Evolutionary conservation across 2,888 invertebrate species (phyloP), one percentile per base, ranked within the genome.

Genomic region (Caradrina clavipalpis): DNA sequence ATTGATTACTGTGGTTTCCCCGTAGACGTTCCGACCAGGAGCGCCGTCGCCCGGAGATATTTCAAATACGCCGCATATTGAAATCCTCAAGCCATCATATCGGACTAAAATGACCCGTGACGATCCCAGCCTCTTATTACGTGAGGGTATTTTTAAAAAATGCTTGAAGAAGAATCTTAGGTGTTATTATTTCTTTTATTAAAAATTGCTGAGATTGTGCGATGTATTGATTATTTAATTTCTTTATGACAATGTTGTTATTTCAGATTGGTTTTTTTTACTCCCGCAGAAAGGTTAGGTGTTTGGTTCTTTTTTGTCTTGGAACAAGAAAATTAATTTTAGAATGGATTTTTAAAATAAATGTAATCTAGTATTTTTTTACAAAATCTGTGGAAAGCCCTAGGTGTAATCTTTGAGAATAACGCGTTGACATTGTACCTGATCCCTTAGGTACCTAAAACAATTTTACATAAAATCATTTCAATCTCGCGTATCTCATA

Each of bases 51-150:
- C 78, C 82, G 81, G 73, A 93, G 93, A 86, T 94, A 94, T 95
- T 94, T 93, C 89, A 94, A 94, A 90, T 89, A 93, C 91, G 93
- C 93, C 84, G 92, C 92, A 94, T 95, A 95, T 95, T 95, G 92
- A 94, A 94, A 93, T 93, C 90, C 91, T 88, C 86, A 82, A 89
- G 88, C 90, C 90, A 89, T 91, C 91, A 91, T 92, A 92, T 91
- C 89, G 88, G 87, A 90, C 88, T 89, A 91, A 91, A 93, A 92
- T 91, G 91, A 91, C 90, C 91, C 88, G 87, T 79, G 83, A 89
- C 86, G 87, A 78, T 77, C 81, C 76, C 73, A 66, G 74, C 77
- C 79, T 78, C 82, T 89, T 91, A 90, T 90, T 90, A 90, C 90
- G 91, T 87, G 84, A 78, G 80, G 86, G 86, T 89, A 89, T 90